phyloP scores from a whole-genome alignment of 2,888 invertebrate genomes.

The Lamproptera curius region DNA sequence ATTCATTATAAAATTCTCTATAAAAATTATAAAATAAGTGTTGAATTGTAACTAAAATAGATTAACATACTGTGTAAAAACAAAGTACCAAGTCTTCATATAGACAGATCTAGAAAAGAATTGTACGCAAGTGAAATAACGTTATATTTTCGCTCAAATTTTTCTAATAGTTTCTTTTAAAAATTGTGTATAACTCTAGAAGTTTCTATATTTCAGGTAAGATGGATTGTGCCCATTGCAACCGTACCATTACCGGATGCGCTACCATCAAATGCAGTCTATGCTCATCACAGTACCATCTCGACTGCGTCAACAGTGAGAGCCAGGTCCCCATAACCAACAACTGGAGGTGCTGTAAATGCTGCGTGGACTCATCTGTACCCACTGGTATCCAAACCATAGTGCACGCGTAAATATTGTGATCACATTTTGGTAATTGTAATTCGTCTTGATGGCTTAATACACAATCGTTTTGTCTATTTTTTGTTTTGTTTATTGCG shows the following conservation, averaged over 20 bases:
- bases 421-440: background rate
- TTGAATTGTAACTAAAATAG: too few relatives aligned
- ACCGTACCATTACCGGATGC: slow-evolving; percentile 54
- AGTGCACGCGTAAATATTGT: slow-evolving; percentile 17
- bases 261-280: slow-evolving; percentile 60
- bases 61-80: too few relatives aligned
- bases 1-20: slow-evolving; percentile 36
- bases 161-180: background rate
- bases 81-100: too few relatives aligned
- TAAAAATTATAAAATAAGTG: slow-evolving; percentile 37
- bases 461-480: background rate
- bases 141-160: too few relatives aligned
- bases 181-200: too few relatives aligned
- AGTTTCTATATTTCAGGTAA: too few relatives aligned
- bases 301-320: slow-evolving; percentile 55
- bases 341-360: slow-evolving; percentile 56
- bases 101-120: too few relatives aligned
- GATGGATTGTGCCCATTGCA: slow-evolving; percentile 61
- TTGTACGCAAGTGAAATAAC: slow-evolving; percentile 2
- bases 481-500: background rate
- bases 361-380: slow-evolving; percentile 32
- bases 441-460: background rate
- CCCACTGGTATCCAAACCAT: slow-evolving; percentile 32
- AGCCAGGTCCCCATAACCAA: slow-evolving; percentile 48
- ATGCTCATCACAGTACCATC: slow-evolving; percentile 57